Conservation (phyloP, 2,888 invertebrate species). For the Lepidocyrtinus sp. region DNA sequence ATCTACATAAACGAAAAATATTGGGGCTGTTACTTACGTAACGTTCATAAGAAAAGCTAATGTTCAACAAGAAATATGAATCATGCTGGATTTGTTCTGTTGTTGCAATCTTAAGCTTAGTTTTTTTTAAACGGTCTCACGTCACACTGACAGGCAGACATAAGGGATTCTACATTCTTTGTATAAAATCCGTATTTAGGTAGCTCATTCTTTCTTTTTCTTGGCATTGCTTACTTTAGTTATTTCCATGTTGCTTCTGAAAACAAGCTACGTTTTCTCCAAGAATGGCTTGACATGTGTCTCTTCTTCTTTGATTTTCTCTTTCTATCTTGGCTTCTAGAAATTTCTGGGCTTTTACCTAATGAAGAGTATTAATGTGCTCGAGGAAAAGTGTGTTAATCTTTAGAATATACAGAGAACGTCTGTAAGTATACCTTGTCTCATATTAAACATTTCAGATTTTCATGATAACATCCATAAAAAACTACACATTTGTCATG, state of each 20-base stretch:
- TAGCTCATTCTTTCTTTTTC: neutral
- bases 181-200: too few species aligned
- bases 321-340: neutral
- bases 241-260: too few species aligned
- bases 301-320: conserved; percentile 4
- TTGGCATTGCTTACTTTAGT: neutral
- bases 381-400: neutral
- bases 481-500: conserved; percentile 2
- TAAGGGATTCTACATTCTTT: conserved; percentile 33
- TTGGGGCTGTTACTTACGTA: too few species aligned
- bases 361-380: neutral
- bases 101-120: conserved; percentile 23
- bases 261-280: neutral
- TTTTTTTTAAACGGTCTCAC: conserved; percentile 34
- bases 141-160: conserved; percentile 44
- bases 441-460: neutral
- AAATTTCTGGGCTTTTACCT: neutral
- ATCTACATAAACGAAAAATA: conserved; percentile 4
- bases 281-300: conserved; percentile 33
- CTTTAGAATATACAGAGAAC: neutral
- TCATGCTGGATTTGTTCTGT: neutral
- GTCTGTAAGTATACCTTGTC: neutral
- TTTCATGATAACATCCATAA: conserved; percentile 1
- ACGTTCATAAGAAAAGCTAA: too few species aligned
- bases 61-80: too few species aligned